Conservation (phyloP, 2,797 vertebrate species). For the Pempheris klunzingeri region DNA sequence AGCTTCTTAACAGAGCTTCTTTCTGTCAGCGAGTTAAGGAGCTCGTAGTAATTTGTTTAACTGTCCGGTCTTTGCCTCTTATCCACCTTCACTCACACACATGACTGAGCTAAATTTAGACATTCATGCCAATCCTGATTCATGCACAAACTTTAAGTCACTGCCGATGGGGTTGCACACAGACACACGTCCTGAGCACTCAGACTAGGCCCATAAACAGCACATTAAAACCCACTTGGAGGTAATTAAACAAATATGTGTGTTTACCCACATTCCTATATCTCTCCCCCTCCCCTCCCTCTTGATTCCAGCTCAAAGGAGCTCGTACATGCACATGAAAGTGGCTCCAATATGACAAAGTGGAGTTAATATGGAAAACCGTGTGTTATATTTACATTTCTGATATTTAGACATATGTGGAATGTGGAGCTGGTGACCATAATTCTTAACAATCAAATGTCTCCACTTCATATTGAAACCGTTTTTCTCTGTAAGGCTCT, state of each 20-base stretch:
- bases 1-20: constrained; percentile 33
- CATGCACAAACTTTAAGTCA: not conserved
- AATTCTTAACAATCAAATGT: too few relatives aligned
- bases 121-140: not conserved
- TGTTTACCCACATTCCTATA: not conserved
- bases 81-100: constrained; percentile 25
- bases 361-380: constrained; percentile 54
- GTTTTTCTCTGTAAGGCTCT: too few relatives aligned
- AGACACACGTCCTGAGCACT: constrained; percentile 9
- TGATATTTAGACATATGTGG: constrained; percentile 70
- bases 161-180: not conserved
- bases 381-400: too few relatives aligned
- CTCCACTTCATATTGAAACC: too few relatives aligned
- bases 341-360: constrained; percentile 33
- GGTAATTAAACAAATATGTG: constrained; percentile 33
- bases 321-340: constrained; percentile 37
- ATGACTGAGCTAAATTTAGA: constrained; percentile 21
- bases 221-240: constrained; percentile 34
- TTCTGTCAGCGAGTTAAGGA: constrained; percentile 30
- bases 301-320: constrained; percentile 23
- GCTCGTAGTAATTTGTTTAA: constrained; percentile 43
- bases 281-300: not conserved
- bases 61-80: too few relatives aligned
- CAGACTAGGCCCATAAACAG: constrained; percentile 36
- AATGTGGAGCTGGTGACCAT: constrained; percentile 53